phyloP scores from a whole-genome alignment of 2,888 invertebrate species.

The Norana najaformis region DNA sequence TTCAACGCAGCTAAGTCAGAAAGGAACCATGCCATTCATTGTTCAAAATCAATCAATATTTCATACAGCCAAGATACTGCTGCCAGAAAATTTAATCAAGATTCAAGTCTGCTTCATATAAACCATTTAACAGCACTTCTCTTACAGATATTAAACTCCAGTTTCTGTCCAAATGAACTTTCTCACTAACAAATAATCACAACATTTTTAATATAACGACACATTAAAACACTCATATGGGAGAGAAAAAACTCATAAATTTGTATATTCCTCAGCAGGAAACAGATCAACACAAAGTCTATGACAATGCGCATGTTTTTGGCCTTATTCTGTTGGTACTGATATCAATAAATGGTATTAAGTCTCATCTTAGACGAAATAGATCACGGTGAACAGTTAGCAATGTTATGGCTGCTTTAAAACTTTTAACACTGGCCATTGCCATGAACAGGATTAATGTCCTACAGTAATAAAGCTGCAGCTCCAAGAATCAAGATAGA shows the following conservation, averaged over 20 bases:
- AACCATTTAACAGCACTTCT: neutral
- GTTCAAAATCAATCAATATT: no score
- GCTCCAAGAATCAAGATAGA: neutral
- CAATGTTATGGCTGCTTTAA: neutral
- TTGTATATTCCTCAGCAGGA: neutral
- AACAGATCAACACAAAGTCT: neutral
- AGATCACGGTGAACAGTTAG: neutral
- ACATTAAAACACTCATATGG: constrained; percentile 13
- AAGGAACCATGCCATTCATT: neutral
- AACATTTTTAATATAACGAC: neutral
- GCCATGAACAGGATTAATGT: neutral
- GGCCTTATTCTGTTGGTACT: neutral
- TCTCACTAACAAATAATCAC: neutral
- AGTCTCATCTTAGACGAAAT: no score
- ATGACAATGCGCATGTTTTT: no score
- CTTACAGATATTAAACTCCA: neutral
- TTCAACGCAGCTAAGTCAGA: no score
- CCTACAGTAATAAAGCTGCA: neutral
- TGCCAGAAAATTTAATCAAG: neutral
- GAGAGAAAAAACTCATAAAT: neutral
- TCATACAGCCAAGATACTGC: no score
- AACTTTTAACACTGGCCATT: neutral
- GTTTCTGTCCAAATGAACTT: neutral
- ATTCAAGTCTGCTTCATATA: neutral
- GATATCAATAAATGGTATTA: no score